Conservation (phyloP, 2,797 vertebrate species). For the Alfaro cultratus region DNA sequence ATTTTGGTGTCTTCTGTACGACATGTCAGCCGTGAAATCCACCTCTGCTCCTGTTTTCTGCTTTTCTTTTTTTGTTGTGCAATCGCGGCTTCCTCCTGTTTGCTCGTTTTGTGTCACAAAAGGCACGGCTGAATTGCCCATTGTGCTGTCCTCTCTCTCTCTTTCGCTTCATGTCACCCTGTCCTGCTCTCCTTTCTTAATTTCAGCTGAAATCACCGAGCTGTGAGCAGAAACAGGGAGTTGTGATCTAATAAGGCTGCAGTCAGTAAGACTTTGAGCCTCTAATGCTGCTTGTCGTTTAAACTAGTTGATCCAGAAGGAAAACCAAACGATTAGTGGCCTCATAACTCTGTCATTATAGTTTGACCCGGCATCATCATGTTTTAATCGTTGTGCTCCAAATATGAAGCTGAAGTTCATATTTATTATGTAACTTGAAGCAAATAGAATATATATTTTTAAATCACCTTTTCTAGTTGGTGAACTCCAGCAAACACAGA, state of each 20-base stretch:
- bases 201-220: background rate
- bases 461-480: background rate
- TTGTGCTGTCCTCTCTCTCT: conserved; percentile 10
- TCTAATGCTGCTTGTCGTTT: background rate
- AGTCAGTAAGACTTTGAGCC: background rate
- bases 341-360: background rate
- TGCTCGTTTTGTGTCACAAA: conserved; percentile 24
- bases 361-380: background rate
- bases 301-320: background rate
- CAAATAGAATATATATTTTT: background rate
- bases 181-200: background rate
- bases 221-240: background rate
- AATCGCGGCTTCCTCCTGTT: conserved; percentile 19
- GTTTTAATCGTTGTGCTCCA: background rate
- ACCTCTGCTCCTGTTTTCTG: conserved; percentile 7
- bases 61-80: conserved; percentile 15
- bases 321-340: background rate
- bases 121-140: conserved; percentile 10
- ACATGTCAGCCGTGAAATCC: background rate
- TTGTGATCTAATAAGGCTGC: background rate
- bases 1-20: background rate
- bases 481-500: background rate
- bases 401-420: background rate
- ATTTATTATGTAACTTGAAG: background rate
- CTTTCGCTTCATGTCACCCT: background rate